phyloP scores from a whole-genome alignment of 2,797 vertebrate genomes.

The Bryconaethiops microstoma region DNA sequence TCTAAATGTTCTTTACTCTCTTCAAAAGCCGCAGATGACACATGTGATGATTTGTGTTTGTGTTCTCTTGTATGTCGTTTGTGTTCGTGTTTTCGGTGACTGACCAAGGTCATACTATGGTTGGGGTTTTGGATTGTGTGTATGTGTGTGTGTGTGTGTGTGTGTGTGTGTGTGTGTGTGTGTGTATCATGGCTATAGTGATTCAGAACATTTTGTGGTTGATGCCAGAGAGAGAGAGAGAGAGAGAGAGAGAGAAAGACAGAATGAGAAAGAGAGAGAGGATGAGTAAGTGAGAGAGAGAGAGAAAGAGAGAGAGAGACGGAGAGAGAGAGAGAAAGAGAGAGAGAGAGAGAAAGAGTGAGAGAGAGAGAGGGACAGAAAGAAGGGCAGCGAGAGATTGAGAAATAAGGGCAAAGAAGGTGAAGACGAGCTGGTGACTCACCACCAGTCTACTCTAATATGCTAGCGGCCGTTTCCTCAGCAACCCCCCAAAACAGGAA shows the following conservation, averaged over 20 bases:
- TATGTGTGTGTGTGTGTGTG: background rate
- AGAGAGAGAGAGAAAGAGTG: too few species aligned
- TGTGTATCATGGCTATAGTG: background rate
- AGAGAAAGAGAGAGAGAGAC: too few species aligned
- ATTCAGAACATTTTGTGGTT: slow-evolving; percentile 44
- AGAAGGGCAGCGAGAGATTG: slow-evolving; percentile 52
- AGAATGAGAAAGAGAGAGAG: too few species aligned
- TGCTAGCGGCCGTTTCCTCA: slow-evolving; percentile 52
- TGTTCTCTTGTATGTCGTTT: background rate
- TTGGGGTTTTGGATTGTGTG: background rate
- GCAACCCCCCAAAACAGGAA: slow-evolving; percentile 74
- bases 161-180: background rate
- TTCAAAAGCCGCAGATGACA: slow-evolving; percentile 1
- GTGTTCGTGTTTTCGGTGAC: background rate
- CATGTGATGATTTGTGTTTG: background rate
- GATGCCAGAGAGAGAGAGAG: slow-evolving; percentile 41
- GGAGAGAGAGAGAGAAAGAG: too few species aligned
- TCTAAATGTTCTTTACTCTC: background rate
- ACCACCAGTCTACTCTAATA: slow-evolving; percentile 40
- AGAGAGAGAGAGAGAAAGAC: slow-evolving; percentile 28
- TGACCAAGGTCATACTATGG: slow-evolving; percentile 11
- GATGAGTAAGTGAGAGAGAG: too few species aligned
- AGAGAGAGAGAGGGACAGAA: slow-evolving; percentile 48
- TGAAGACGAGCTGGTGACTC: slow-evolving; percentile 50
- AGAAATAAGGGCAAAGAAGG: slow-evolving; percentile 51